Conservation (phyloP, 2,113 vertebrate species). For the Oreotrochilus melanogaster region DNA sequence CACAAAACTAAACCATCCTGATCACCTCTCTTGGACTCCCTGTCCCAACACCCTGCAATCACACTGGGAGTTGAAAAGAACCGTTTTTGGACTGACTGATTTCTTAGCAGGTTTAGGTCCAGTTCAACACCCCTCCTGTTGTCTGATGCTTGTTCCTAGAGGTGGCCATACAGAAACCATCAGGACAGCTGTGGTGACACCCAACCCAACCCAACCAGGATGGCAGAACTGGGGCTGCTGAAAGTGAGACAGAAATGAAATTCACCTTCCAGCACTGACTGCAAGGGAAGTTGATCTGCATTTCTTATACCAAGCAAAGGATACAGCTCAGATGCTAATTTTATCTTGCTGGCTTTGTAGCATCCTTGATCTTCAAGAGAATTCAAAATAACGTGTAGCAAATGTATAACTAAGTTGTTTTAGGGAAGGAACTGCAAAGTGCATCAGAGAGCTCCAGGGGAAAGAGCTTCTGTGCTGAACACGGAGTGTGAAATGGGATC, state of each 20-base stretch:
- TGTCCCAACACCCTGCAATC: background rate
- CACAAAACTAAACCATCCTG: background rate
- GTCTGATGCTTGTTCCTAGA: background rate
- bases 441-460: conserved; percentile 43
- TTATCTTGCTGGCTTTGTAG: conserved; percentile 66
- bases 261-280: conserved; percentile 43
- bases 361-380: conserved; percentile 65
- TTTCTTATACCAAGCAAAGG: conserved; percentile 43
- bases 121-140: background rate
- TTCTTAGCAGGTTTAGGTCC: background rate
- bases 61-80: background rate
- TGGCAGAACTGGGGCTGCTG: conserved; percentile 62
- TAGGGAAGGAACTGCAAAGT: conserved; percentile 54
- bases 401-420: conserved; percentile 53
- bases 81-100: background rate
- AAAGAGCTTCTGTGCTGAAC: conserved; percentile 40
- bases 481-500: conserved; percentile 5
- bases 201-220: background rate
- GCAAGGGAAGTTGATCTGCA: conserved; percentile 45
- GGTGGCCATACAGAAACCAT: background rate
- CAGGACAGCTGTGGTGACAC: background rate
- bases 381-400: conserved; percentile 65
- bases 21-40: background rate
- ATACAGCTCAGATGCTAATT: conserved; percentile 66
- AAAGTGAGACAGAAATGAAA: conserved; percentile 11